Base-by-base conservation (phyloP, 2,888 invertebrate species). In the Temnothorax rugatulus region DNA sequence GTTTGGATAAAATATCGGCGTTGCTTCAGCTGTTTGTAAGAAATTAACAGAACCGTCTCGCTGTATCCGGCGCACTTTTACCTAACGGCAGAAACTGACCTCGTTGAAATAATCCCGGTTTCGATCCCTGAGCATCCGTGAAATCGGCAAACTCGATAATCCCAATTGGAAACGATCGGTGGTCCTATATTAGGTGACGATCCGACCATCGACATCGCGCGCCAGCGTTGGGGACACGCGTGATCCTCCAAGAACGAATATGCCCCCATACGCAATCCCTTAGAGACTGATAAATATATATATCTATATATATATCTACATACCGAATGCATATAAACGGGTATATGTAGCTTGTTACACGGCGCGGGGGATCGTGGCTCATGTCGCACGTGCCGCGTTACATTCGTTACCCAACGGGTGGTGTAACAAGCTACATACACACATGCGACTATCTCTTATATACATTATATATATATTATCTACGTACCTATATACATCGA, bases 171-270 rank as follows among this genome's bases (percentile, higher is more conserved):
- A 73, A 81, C 38, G 38, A 18, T 59, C 57, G 15, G 4, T 59
- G 52, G 54, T 57, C 68, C 41, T 29, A 13, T 13, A 18, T 50
- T 77, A 7, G 21, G 18, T 21, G 21, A 76, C 34, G 73, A 50
- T 15, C 7, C 21, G 25, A 38, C 18, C 59, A 73, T 73, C 73
- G 47, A 54, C 15, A 59, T 76, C 25, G 47, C 38, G 66, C 76
- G 64, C 34, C 73, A 73, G 73, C 59, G 59, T 73, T 59, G 79
- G 82, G 84, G 85, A 81, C 77, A 82, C 87, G 88, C 88, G 87
- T 86, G 91, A 93, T 93, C 93, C 93, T 93, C 93, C 93, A 93
- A 93, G 92, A 91, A 91, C 90, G 88, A 91, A 87, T 77, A 89
- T 88, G 89, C 87, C 91, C 90, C 89, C 88, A 91, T 90, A 91